phyloP scores from a whole-genome alignment of 2,797 vertebrate species.

The Triplophysa bombifrons region DNA sequence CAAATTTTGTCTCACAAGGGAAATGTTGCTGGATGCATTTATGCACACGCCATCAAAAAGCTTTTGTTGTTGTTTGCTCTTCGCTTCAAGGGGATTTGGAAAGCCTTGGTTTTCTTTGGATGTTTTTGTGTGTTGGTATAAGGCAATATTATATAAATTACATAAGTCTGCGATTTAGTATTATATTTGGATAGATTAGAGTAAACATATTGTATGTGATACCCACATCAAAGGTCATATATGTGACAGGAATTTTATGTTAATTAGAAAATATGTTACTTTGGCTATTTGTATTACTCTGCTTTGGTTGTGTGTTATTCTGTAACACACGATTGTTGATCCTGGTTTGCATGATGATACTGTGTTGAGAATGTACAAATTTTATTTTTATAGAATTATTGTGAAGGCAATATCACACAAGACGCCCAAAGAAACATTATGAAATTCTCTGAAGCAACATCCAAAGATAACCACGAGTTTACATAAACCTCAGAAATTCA shows the following conservation, averaged over 20 bases:
- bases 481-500: background rate
- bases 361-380: background rate
- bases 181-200: background rate
- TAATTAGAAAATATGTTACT: too few relatives aligned
- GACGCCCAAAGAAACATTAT: background rate
- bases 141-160: background rate
- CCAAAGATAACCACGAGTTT: background rate
- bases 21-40: background rate
- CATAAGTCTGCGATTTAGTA: background rate
- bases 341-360: background rate
- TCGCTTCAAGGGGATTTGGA: background rate
- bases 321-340: too few relatives aligned
- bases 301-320: background rate
- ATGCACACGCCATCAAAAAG: background rate
- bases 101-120: background rate
- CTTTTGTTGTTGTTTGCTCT: background rate
- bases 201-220: background rate
- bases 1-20: constrained; percentile 11
- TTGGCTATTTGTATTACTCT: too few relatives aligned
- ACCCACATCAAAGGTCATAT: background rate
- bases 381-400: background rate
- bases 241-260: background rate
- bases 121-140: background rate
- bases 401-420: background rate
- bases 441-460: background rate